Evolutionary conservation across 2,797 vertebrate genomes (phyloP).

Genomic region (Hemitrygon akajei): DNA sequence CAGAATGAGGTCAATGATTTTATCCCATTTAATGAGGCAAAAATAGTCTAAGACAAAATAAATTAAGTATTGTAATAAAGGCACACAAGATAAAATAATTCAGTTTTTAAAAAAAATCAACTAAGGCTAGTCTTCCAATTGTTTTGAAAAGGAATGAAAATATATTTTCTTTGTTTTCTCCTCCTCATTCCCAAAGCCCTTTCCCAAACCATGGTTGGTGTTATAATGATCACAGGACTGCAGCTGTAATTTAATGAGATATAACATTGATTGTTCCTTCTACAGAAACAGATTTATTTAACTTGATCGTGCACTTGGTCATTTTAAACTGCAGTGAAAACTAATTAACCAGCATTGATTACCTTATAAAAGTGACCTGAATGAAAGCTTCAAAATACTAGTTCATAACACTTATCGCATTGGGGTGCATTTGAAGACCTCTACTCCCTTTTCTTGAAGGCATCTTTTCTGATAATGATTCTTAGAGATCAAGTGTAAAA

Average conservation of each 20-base stretch:
- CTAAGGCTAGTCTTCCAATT: not conserved
- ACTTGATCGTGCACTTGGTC: slow-evolving; percentile 41
- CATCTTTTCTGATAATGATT: not conserved
- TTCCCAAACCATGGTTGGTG: not conserved
- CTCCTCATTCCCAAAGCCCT: not conserved
- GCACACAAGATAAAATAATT: not conserved
- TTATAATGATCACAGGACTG: slow-evolving; percentile 30
- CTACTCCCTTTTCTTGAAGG: not conserved
- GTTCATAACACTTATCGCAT: slow-evolving; percentile 6
- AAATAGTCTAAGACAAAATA: not conserved
- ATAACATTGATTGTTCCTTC: slow-evolving; percentile 41
- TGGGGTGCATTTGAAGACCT: not conserved
- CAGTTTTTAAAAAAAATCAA: not conserved
- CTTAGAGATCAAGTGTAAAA: not conserved
- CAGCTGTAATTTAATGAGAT: slow-evolving; percentile 42
- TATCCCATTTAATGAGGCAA: not conserved
- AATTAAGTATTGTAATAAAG: not conserved
- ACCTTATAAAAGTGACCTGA: slow-evolving; percentile 37
- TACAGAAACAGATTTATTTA: slow-evolving; percentile 38
- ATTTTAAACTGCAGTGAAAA: slow-evolving; percentile 41
- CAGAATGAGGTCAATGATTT: not conserved
- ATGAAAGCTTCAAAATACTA: slow-evolving; percentile 19
- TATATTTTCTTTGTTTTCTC: slow-evolving; percentile 8
- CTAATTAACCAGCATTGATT: slow-evolving; percentile 44
- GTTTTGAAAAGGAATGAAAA: not conserved